These are phyloP conservation scores for Anomalospiza imberbis DNA, from an alignment of 2,797 vertebrate species.

Conservation along the genomic window DNA sequence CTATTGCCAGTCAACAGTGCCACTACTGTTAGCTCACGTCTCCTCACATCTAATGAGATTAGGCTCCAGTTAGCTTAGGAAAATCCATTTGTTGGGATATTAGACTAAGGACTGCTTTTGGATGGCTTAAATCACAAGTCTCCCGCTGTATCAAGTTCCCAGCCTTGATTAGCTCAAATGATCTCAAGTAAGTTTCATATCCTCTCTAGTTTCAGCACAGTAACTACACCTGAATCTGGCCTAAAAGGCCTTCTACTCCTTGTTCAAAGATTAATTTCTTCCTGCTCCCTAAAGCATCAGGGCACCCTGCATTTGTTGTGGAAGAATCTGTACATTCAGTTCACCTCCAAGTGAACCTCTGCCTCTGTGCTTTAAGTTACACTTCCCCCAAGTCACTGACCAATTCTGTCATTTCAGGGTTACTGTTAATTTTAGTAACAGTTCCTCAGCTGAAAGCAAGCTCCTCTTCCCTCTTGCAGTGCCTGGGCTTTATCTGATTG, in stretches of 20 bases:
- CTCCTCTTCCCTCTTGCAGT: neutral
- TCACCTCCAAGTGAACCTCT: neutral
- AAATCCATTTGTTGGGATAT: constrained; percentile 6
- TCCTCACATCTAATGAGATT: neutral
- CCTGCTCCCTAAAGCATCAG: neutral
- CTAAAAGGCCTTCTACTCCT: neutral
- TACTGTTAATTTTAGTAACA: neutral
- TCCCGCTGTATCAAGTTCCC: neutral
- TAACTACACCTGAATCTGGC: neutral
- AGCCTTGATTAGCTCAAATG: neutral
- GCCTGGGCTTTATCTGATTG: neutral
- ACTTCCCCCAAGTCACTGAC: accelerated
- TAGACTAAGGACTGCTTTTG: neutral
- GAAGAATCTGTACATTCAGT: neutral
- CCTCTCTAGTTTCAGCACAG: neutral
- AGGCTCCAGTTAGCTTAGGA: neutral
- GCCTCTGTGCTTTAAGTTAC: neutral
- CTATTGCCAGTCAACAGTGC: neutral
- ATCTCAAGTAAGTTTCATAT: neutral
- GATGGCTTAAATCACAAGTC: neutral
- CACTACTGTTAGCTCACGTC: neutral
- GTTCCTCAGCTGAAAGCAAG: neutral
- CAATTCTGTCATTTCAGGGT: neutral
- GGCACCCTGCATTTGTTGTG: neutral
- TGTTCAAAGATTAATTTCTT: neutral